phyloP scores from a whole-genome alignment of 1,140 invertebrate genomes.

The Mycetomoellerius zeteki region DNA sequence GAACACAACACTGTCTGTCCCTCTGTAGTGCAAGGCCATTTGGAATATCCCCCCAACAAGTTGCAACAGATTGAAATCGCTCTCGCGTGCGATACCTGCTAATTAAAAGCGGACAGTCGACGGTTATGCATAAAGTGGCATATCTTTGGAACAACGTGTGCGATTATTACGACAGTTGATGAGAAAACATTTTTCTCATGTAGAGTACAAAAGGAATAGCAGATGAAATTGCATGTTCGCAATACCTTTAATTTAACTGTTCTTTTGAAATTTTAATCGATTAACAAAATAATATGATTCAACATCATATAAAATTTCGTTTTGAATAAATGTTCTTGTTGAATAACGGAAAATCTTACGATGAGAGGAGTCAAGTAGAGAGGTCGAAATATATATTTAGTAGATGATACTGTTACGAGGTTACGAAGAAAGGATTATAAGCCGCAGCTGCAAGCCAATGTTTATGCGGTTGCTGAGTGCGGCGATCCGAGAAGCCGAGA shows the following conservation, averaged over 20 bases:
- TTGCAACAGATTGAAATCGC: conserved; percentile 23
- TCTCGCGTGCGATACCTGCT: conserved; percentile 59
- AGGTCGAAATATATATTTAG: conserved; percentile 26
- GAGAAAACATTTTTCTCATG: conserved; percentile 11
- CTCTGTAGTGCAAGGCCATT: conserved; percentile 27
- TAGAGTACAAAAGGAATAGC: neutral
- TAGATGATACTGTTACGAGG: conserved; percentile 50
- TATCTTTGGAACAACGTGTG: conserved; percentile 38
- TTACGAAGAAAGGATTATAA: conserved; percentile 68
- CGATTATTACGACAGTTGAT: conserved; percentile 51
- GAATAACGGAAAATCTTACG: conserved; percentile 4
- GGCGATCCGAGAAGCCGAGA: conserved; percentile 77
- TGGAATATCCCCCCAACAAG: conserved; percentile 27
- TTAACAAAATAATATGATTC: neutral
- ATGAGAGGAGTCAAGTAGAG: neutral
- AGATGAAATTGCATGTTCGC: neutral
- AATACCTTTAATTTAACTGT: neutral
- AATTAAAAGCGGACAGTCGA: conserved; percentile 57
- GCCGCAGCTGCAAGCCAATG: conserved; percentile 67
- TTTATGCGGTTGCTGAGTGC: conserved; percentile 75
- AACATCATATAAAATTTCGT: neutral
- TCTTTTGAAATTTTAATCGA: neutral
- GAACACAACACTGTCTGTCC: conserved; percentile 15
- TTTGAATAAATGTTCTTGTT: neutral
- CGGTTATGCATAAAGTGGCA: conserved; percentile 1